Conservation (phyloP, 2,113 vertebrate genomes). For the Spermophilus dauricus region DNA sequence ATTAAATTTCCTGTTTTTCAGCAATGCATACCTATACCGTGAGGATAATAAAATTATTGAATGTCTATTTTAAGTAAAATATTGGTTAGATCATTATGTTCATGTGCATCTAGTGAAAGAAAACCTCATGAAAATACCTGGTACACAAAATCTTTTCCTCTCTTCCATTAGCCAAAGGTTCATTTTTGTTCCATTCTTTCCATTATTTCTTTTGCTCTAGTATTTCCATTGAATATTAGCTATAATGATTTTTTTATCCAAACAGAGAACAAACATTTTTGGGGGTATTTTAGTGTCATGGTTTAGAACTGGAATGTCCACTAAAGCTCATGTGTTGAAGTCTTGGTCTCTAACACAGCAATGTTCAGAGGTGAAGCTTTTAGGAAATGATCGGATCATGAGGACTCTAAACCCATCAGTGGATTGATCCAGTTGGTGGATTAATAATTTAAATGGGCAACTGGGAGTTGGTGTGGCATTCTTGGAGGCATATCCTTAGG, state of each 20-base stretch:
- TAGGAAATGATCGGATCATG: background rate
- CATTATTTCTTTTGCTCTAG: background rate
- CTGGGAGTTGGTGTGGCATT: background rate
- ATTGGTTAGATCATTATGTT: background rate
- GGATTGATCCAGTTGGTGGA: background rate
- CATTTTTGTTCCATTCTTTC: background rate
- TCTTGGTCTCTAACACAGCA: background rate
- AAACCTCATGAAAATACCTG: background rate
- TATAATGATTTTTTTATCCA: background rate
- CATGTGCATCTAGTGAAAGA: background rate
- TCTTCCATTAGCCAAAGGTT: constrained; percentile 5
- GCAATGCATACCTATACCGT: background rate
- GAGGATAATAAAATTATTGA: constrained; percentile 22
- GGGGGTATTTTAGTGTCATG: background rate
- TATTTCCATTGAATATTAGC: background rate
- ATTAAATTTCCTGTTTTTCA: constrained; percentile 22
- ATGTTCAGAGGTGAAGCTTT: background rate
- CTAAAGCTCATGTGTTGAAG: background rate
- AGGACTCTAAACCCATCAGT: background rate
- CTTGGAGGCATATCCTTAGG: background rate
- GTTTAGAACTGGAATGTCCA: background rate
- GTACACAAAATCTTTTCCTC: constrained; percentile 3
- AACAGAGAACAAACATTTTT: background rate
- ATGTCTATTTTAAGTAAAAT: constrained; percentile 35
- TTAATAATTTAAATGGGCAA: background rate